Conservation (phyloP, 2,888 invertebrate species). For the Apodemia mormo region DNA sequence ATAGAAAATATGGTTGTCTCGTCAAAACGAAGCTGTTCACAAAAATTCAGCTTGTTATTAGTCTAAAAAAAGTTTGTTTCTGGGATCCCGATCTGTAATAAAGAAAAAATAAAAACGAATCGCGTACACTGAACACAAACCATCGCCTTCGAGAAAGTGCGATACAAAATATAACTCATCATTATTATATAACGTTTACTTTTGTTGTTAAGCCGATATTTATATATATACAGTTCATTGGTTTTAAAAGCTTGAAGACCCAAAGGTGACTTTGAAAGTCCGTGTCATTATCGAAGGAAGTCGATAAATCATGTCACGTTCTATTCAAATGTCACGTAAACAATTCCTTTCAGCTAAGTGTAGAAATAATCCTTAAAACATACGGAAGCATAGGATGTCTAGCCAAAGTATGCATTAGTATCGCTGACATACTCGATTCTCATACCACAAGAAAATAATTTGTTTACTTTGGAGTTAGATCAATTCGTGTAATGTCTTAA, state of each 20-base stretch:
- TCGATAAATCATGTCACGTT: conserved; percentile 13
- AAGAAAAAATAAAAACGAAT: too few species aligned
- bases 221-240: conserved; percentile 2
- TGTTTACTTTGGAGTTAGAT: neutral
- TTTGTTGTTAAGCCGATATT: neutral
- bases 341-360: conserved; percentile 12
- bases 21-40: too few species aligned
- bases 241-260: conserved; percentile 3
- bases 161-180: neutral
- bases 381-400: neutral
- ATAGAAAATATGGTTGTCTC: too few species aligned
- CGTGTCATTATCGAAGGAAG: conserved; percentile 7
- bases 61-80: too few species aligned
- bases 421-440: neutral
- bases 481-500: neutral
- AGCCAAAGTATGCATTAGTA: neutral
- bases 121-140: too few species aligned
- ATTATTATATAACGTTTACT: neutral
- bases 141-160: too few species aligned
- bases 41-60: too few species aligned
- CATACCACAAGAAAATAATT: neutral
- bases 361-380: neutral
- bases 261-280: conserved; percentile 3
- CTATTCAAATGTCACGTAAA: conserved; percentile 13
- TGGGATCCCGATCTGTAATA: too few species aligned